Evolutionary conservation across 2,888 invertebrate genomes (phyloP).

Genomic region (Phanerotoma sp.): DNA sequence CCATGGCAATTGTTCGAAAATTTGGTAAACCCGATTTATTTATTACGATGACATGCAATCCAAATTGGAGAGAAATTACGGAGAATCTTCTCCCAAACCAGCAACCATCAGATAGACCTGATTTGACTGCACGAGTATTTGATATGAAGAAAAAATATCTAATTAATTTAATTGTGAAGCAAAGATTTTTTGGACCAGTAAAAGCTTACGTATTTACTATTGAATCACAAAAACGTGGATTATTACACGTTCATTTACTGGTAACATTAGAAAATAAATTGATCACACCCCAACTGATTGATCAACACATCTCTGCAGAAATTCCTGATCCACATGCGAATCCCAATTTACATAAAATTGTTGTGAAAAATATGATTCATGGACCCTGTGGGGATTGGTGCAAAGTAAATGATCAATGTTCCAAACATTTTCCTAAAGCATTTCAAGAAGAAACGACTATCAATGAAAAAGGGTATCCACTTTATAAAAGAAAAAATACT

Average conservation of each 20-base stretch:
- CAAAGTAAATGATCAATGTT: conserved; percentile 35
- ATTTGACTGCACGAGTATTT: conserved; percentile 28
- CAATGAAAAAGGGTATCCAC: conserved; percentile 39
- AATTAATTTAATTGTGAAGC: conserved; percentile 21
- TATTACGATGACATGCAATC: conserved; percentile 35
- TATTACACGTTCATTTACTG: conserved; percentile 33
- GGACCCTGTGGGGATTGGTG: conserved; percentile 46
- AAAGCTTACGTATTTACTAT: conserved; percentile 27
- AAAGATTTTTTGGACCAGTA: conserved; percentile 29
- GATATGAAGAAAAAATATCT: conserved; percentile 29
- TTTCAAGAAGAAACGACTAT: conserved; percentile 34
- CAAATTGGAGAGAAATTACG: conserved; percentile 32
- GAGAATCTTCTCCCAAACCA: conserved; percentile 30
- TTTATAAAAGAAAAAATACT: conserved; percentile 35
- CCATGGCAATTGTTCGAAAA: conserved; percentile 31
- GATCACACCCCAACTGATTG: conserved; percentile 28
- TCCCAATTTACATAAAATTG: conserved; percentile 41
- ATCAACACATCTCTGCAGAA: conserved; percentile 41
- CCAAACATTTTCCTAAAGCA: conserved; percentile 42
- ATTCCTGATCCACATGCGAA: conserved; percentile 43
- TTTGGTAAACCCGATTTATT: conserved; percentile 32
- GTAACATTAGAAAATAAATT: conserved; percentile 32
- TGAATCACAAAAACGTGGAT: conserved; percentile 34
- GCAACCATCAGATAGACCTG: conserved; percentile 32
- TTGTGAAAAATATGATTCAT: conserved; percentile 49